Base-by-base conservation (phyloP, 2,797 vertebrate species). In the Sebastes aleutianus region DNA sequence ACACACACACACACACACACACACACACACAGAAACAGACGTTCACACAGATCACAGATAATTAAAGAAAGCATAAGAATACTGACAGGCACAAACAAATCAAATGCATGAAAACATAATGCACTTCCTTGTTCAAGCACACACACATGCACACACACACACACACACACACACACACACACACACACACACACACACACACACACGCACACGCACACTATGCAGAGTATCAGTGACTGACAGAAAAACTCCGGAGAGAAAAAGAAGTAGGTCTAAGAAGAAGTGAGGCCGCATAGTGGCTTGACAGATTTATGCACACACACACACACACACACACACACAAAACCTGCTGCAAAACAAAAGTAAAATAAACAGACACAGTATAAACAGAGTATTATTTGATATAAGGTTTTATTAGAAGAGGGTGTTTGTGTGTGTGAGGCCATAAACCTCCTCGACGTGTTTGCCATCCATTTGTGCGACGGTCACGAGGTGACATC, bases 221-320 rank as follows among this genome's bases (percentile, higher is more conserved):
- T 63, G 64, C 69, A 83, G 65, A 79, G 70, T 27, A 70, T 71
- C 59, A 27, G 53, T 86, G 91, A 88, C 22, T 86, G 91, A 90
- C 87, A 87, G 76, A 74, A 84, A 85, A 78, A 80, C 85, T 91
- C 87, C 18, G 31, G 86, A 80, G 88, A 88, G 69, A 63, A 74
- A 61, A 64, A 78, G 68, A 83, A 91, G 88, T 73, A 70, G 64
- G 82, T 87, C 81, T 86, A 50, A 82, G 29, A 75, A 83, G 71
- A 75, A 86, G 74, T 77, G 64, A 77, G 62, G 67, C 53, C 50
- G 70, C 65, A 61, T 74, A 69, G 74, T 80, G 57, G 67, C 53
- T 78, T 74, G 10, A 58, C 58, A 88, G 83, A 85, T 85, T 6
- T 83, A 62, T 64, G 58, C 71, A 29, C 61, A 31, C 36, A n/a